These are phyloP conservation scores for Sebastolobus alascanus DNA, from an alignment of 2,797 vertebrate genomes.

Conservation along the genomic window DNA sequence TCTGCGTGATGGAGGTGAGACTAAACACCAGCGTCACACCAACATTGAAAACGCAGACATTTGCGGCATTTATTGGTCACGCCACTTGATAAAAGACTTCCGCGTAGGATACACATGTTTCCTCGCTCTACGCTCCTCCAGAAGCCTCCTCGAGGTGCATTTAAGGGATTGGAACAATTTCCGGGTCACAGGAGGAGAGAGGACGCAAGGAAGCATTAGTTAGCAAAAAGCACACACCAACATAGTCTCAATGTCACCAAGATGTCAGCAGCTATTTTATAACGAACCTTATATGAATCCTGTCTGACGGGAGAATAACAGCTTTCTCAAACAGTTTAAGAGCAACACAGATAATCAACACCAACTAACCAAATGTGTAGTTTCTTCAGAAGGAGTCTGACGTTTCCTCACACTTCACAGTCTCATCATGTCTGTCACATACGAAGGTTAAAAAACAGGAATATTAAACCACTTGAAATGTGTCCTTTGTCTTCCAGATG, in stretches of 20 bases:
- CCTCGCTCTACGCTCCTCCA: background rate
- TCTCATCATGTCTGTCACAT: background rate
- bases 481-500: conserved; percentile 86
- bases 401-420: background rate
- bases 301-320: background rate
- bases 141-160: background rate
- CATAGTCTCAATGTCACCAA: background rate
- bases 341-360: background rate
- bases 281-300: background rate
- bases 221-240: no score
- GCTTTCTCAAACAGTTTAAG: background rate
- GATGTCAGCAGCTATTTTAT: background rate
- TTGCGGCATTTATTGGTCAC: background rate
- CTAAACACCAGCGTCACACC: background rate
- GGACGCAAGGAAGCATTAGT: no score
- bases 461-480: background rate
- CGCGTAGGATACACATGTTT: background rate
- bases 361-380: no score
- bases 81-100: no score
- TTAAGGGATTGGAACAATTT: no score
- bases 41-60: no score
- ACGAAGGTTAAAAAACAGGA: background rate
- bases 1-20: conserved; percentile 98
- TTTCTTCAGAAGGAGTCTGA: background rate
- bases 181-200: no score